Evolutionary conservation across 2,888 invertebrate species (phyloP).

Genomic region (Elaeidobius kamerunicus): DNA sequence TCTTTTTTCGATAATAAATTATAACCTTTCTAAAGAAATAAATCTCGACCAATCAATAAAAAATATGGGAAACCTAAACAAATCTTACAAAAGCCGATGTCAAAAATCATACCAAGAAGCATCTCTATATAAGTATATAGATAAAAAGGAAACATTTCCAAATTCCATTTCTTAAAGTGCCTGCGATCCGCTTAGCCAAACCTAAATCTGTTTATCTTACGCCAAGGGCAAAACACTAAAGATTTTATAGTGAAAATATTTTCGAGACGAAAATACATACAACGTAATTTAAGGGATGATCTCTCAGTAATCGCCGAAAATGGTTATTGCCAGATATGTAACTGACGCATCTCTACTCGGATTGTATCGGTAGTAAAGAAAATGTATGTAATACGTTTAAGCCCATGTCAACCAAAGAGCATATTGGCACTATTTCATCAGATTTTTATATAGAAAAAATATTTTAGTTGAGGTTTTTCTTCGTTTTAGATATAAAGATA

Average conservation of each 20-base stretch:
- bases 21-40: no score
- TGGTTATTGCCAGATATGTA: conserved; percentile 23
- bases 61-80: no score
- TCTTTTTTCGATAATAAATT: no score
- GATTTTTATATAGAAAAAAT: conserved; percentile 10
- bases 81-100: no score
- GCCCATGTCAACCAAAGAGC: conserved; percentile 13
- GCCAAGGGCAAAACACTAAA: conserved; percentile 24
- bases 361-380: conserved; percentile 25
- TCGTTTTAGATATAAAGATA: no score
- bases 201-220: conserved; percentile 20
- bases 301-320: conserved; percentile 21
- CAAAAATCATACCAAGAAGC: no score
- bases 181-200: conserved; percentile 1
- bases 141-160: conserved; percentile 3
- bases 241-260: conserved; percentile 21
- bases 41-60: no score
- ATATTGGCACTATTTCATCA: conserved; percentile 16
- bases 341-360: conserved; percentile 17
- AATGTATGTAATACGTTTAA: conserved; percentile 20
- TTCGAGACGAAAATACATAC: conserved; percentile 12
- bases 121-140: no score
- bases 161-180: conserved; percentile 11
- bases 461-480: conserved; percentile 4
- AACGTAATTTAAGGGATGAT: conserved; percentile 23